These are phyloP conservation scores for Rana temporaria DNA, from an alignment of 2,113 vertebrate species.

Conservation along the genomic window DNA sequence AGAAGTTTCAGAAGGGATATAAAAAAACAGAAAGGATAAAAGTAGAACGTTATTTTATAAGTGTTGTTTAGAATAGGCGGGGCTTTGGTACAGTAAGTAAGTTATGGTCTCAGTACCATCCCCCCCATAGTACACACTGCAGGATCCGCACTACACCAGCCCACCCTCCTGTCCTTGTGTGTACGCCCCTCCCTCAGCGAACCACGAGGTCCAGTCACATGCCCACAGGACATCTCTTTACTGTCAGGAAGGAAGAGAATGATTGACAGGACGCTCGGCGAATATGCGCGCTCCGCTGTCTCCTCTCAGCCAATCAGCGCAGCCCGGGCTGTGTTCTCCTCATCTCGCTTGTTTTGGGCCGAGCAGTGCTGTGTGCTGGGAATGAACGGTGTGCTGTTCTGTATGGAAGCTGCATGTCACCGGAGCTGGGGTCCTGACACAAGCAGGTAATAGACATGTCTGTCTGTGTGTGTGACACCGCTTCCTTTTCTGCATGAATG, in stretches of 20 bases:
- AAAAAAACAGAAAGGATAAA: too few relatives aligned
- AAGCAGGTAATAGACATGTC: not conserved
- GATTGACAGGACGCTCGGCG: not conserved
- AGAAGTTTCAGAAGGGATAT: too few relatives aligned
- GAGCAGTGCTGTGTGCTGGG: not conserved
- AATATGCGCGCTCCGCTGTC: not conserved
- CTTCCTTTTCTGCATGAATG: not conserved
- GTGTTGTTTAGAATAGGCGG: too few relatives aligned
- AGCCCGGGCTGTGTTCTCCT: not conserved
- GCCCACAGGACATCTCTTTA: slow-evolving; percentile 11
- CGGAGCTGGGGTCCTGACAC: slow-evolving; percentile 6
- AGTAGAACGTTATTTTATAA: too few relatives aligned
- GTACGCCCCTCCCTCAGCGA: slow-evolving; percentile 1
- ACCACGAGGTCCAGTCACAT: slow-evolving; percentile 24
- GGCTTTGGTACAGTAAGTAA: too few relatives aligned
- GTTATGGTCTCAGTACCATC: too few relatives aligned
- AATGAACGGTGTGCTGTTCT: slow-evolving; percentile 1
- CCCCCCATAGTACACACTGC: too few relatives aligned
- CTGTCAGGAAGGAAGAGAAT: not conserved
- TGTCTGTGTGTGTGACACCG: not conserved
- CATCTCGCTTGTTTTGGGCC: not conserved
- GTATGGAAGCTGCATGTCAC: slow-evolving; percentile 2
- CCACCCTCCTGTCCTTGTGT: too few relatives aligned
- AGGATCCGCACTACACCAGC: too few relatives aligned
- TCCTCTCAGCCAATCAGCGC: not conserved